Base-by-base conservation (phyloP, 1,140 invertebrate genomes). In the Dendrolimus punctatus region DNA sequence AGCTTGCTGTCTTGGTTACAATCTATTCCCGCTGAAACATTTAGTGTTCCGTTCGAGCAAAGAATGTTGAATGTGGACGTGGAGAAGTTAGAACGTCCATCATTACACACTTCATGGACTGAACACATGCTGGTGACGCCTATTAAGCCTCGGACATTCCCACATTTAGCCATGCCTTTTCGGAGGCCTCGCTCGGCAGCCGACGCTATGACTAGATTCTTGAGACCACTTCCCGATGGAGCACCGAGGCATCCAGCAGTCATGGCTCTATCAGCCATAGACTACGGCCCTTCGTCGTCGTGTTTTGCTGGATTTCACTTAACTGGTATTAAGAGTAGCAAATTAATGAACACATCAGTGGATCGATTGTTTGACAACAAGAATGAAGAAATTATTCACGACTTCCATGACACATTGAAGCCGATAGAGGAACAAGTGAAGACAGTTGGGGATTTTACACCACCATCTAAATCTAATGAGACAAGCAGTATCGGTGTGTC, bases 111-210 rank as follows among this genome's bases (percentile, higher is more conserved):
- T 0, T 97, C 96, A 1, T 99, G 97, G 97, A 97, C 96, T 1
- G 97, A 98, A 75, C 96, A 98, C 71, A 98, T 99, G 91, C 88
- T 99, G 46, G 94, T 97, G 40, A 98, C 96, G 5, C 97, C 97
- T 4, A 98, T 98, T 57, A 98, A 98, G 76, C 97, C 97, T 56
- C 95, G 97, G 72, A 94, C 92, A 23, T 98, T 98, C 79, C 97
- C 97, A 0, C 96, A 98, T 84, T 95, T 95, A 52, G 95, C 95
- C 5, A 97, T 98, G 91, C 96, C 97, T 4, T 94, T 95, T 66
- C 92, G 93, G 6, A 90, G 96, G 60, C 94, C 95, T 0, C 90
- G 94, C 55, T 95, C 95, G 2, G 95, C 93, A 0, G 92, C 96
- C 0, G 96, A 98, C 81, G 92, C 97, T 65, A 98, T 98, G 96